phyloP scores from a whole-genome alignment of 2,113 vertebrate genomes.

The Anguilla rostrata region DNA sequence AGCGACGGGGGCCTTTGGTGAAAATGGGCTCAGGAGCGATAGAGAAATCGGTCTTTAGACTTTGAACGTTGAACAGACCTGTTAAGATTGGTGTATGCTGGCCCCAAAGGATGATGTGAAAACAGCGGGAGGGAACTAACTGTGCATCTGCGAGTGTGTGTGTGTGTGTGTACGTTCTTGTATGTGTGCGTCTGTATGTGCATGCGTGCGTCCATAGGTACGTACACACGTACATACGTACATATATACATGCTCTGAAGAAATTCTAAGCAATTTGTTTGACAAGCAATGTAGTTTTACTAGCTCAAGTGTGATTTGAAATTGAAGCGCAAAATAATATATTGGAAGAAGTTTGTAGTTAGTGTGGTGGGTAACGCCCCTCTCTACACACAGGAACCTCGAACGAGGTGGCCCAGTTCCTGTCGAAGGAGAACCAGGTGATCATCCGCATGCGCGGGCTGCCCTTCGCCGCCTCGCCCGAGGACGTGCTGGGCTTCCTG shows the following conservation, averaged over 20 bases:
- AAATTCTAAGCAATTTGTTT: no score
- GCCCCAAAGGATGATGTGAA: neutral
- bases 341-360: neutral
- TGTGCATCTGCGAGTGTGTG: no score
- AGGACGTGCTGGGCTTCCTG: slow-evolving; percentile 88
- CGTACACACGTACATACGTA: no score
- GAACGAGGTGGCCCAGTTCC: slow-evolving; percentile 93
- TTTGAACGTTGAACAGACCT: neutral
- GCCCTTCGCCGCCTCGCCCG: slow-evolving; percentile 85
- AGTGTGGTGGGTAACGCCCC: neutral
- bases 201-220: no score
- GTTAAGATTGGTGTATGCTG: neutral
- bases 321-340: neutral
- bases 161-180: no score
- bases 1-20: neutral
- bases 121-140: neutral
- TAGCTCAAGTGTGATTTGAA: no score
- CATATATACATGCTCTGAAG: neutral
- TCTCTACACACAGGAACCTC: slow-evolving; percentile 78
- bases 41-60: neutral
- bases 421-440: slow-evolving; percentile 93
- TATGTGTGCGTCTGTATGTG: no score
- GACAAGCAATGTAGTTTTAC: no score
- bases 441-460: slow-evolving; percentile 92
- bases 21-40: neutral